These are phyloP conservation scores for Philaenus spumarius DNA, from an alignment of 1,140 invertebrate species.

Conservation along the genomic window DNA sequence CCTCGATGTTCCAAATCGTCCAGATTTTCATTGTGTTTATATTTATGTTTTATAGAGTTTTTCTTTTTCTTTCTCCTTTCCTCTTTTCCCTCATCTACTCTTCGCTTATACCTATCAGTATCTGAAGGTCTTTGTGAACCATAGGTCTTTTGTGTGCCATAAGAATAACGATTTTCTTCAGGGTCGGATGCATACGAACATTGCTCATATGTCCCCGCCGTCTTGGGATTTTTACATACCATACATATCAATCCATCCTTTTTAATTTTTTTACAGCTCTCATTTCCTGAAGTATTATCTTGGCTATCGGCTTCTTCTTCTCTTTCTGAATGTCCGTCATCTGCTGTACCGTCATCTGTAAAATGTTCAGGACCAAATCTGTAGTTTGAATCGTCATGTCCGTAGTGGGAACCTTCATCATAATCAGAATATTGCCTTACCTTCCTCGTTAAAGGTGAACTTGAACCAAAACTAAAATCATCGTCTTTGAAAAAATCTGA, in stretches of 20 bases:
- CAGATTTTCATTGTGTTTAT: neutral
- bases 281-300: conserved; percentile 32
- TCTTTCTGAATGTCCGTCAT: conserved; percentile 23
- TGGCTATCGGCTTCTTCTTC: conserved; percentile 27
- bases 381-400: conserved; percentile 16
- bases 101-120: neutral
- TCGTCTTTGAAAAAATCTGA: neutral
- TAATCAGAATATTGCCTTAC: conserved; percentile 23
- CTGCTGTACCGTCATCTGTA: conserved; percentile 24
- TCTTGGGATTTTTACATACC: conserved; percentile 57
- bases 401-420: conserved; percentile 17
- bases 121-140: conserved; percentile 32
- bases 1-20: conserved; percentile 4
- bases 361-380: conserved; percentile 23
- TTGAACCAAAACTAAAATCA: neutral
- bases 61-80: conserved; percentile 7
- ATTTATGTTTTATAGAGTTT: conserved; percentile 18
- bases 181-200: conserved; percentile 61
- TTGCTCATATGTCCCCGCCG: conserved; percentile 60
- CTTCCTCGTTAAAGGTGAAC: conserved; percentile 6
- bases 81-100: neutral
- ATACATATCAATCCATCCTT: conserved; percentile 57
- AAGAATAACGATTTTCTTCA: conserved; percentile 59
- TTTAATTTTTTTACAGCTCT: conserved; percentile 52
- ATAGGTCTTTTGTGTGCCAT: conserved; percentile 43